A percentile compares a stretch with the other conserved stretches of the same genome.
phyloP scores from a whole-genome alignment of 2,888 invertebrate species.

The Carabus problematicus region DNA sequence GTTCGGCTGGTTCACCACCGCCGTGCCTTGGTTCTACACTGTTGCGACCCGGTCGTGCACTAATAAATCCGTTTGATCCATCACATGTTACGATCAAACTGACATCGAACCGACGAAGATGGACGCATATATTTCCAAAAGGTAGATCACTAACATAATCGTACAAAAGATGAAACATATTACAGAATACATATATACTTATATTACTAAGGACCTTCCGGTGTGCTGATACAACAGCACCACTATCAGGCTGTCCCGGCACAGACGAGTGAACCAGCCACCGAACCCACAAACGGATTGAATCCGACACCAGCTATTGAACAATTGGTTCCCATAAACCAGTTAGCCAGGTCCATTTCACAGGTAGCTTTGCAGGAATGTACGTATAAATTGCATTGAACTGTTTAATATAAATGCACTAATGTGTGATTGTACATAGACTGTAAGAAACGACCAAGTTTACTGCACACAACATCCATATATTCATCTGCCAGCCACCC shows the following conservation, averaged over 20 bases:
- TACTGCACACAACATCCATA: conserved; percentile 54
- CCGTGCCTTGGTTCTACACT: conserved; percentile 51
- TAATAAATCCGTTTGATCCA: conserved; percentile 98
- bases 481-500: conserved; percentile 44
- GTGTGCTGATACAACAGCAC: conserved; percentile 91
- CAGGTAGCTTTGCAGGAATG: conserved; percentile 62
- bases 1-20: conserved; percentile 65
- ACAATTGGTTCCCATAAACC: conserved; percentile 3
- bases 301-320: conserved; percentile 49
- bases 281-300: conserved; percentile 39
- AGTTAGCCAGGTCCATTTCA: conserved; percentile 35
- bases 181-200: no score
- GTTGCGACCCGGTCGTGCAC: conserved; percentile 78
- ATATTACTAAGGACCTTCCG: conserved; percentile 74
- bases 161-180: no score
- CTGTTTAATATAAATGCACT: neutral
- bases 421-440: conserved; percentile 50
- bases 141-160: no score
- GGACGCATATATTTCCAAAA: conserved; percentile 99
- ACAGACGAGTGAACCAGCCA: conserved; percentile 52
- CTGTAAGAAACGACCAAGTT: conserved; percentile 58
- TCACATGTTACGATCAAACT: conserved; percentile 96
- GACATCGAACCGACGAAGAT: conserved; percentile 92
- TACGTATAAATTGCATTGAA: conserved; percentile 53
- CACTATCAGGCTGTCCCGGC: conserved; percentile 88